Percentiles rank a stretch among this genome's conserved stretches.
These are phyloP conservation scores for Alviniconcha marisindica DNA, from an alignment of 1,140 invertebrate species.

Conservation along the genomic window DNA sequence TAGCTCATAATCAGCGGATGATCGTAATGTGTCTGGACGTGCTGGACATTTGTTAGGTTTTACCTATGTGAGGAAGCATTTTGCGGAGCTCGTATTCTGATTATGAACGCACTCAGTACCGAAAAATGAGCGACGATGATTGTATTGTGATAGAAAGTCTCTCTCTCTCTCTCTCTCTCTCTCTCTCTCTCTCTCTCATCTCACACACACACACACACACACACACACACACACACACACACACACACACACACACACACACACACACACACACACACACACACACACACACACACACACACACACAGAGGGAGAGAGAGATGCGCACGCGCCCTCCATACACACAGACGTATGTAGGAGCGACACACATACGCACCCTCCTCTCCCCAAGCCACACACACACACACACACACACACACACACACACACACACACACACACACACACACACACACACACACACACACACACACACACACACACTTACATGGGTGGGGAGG, in stretches of 20 bases:
- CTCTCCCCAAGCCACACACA: background rate
- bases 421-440: background rate
- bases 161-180: background rate
- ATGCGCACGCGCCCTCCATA: background rate
- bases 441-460: conserved; percentile 4
- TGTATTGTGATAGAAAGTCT: too few relatives aligned
- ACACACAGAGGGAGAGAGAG: too few relatives aligned
- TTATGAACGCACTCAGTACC: too few relatives aligned
- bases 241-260: background rate
- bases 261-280: conserved; percentile 6
- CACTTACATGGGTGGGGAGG: background rate
- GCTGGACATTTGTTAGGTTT: too few relatives aligned
- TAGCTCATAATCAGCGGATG: too few relatives aligned
- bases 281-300: background rate
- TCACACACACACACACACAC: background rate
- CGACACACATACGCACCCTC: background rate
- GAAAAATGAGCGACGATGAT: too few relatives aligned
- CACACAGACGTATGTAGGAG: background rate
- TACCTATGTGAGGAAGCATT: too few relatives aligned
- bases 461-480: conserved; percentile 30
- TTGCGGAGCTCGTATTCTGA: too few relatives aligned
- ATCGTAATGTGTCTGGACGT: too few relatives aligned
- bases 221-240: background rate
- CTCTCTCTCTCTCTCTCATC: background rate
- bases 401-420: conserved; percentile 10